Evolutionary conservation across 92 coral and sea anemone species (phyloP).

Genomic region (Pocillopora meandrina): DNA sequence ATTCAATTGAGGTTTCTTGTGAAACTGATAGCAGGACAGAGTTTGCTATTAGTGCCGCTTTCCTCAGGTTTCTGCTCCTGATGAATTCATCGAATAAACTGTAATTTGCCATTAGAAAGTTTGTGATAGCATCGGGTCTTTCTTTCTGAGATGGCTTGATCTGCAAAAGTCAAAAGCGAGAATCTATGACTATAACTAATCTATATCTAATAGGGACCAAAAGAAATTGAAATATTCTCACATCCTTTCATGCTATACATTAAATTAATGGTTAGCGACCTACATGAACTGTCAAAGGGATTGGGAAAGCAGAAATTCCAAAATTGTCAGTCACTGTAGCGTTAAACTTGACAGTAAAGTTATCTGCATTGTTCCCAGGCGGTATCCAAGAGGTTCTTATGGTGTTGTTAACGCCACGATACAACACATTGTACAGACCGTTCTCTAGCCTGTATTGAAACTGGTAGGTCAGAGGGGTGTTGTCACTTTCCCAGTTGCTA

Average conservation of each 20-base stretch:
- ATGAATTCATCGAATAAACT: neutral
- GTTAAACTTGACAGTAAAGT: slow-evolving; percentile 10
- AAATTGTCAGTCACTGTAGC: slow-evolving; percentile 3
- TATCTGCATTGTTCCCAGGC: neutral
- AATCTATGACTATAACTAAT: neutral
- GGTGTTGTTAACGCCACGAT: neutral
- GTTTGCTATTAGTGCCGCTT: slow-evolving; percentile 1
- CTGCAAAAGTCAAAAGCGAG: neutral
- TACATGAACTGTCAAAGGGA: slow-evolving; percentile 6
- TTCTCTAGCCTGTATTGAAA: neutral
- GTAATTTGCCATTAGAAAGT: neutral
- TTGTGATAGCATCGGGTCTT: too few relatives aligned
- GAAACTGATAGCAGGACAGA: neutral
- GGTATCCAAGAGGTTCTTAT: neutral
- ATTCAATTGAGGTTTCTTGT: neutral
- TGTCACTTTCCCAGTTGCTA: neutral
- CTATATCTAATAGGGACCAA: neutral
- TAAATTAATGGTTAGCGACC: neutral
- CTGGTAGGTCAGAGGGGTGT: slow-evolving; percentile 11
- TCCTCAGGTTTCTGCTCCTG: too few relatives aligned
- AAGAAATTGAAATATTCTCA: neutral
- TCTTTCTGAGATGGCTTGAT: too few relatives aligned
- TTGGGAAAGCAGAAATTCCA: slow-evolving; percentile 6
- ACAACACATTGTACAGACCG: slow-evolving; percentile 21
- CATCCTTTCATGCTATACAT: neutral